Evolutionary conservation across 1,140 invertebrate genomes (phyloP), one percentile per base, ranked within the genome.

Genomic region (Helicoverpa zea): DNA sequence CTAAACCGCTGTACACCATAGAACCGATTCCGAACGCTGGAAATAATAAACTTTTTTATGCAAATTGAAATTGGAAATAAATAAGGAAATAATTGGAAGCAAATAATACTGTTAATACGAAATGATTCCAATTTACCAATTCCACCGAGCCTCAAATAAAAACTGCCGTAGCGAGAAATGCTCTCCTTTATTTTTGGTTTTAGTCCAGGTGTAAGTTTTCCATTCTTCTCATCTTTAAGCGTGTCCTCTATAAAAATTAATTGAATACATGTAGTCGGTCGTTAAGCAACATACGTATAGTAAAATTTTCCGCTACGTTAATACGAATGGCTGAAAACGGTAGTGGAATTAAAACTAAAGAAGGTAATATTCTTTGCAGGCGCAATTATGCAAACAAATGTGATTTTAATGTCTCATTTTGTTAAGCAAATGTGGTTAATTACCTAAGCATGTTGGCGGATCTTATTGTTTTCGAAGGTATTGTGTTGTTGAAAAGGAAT

Each of bases 81-180:
- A n/a, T n/a, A n/a, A n/a, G n/a, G n/a, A n/a, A n/a, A n/a, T n/a
- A n/a, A n/a, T n/a, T n/a, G n/a, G n/a, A n/a, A n/a, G n/a, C n/a
- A n/a, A 72, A 18, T 47, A 73, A 83, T 49, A 52, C 68, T 70
- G 51, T 35, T n/a, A 68, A 59, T 80, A 59, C 63, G n/a, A 70
- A 80, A 66, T 80, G 56, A 79, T 82, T 72, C 14, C 66, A 18
- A 84, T 47, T 86, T 89, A 92, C 97, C 97, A 78, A 98, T 97
- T 61, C 97, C 97, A 56, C 97, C 97, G 58, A 98, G 95, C 84
- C 97, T 95, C 30, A 98, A 95, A 95, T 98, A 98, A 94, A 98
- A 98, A 93, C 97, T 97, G 43, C 97, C 97, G 86, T 97, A 97
- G 82, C 95, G 87, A n/a, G 92, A 93, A 74, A 95, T 92, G 49